phyloP scores from a whole-genome alignment of 2,888 invertebrate species.

The Malacosoma neustria region DNA sequence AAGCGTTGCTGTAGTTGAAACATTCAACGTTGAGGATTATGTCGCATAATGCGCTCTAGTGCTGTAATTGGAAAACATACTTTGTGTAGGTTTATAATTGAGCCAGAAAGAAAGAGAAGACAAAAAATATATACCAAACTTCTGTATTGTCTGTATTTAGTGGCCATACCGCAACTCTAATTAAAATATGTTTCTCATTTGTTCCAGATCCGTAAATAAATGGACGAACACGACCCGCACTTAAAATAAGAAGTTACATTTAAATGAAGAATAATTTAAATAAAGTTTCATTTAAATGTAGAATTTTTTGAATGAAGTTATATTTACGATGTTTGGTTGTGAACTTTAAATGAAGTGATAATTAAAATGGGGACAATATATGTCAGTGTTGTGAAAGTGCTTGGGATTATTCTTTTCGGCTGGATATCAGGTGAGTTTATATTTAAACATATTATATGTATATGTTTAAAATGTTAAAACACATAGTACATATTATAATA shows the following conservation, averaged over 20 bases:
- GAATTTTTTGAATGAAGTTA: slow-evolving; percentile 11
- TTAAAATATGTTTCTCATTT: slow-evolving; percentile 33
- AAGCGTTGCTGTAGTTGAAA: too few species aligned
- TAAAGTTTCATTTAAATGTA: slow-evolving; percentile 4
- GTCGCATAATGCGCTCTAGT: too few species aligned
- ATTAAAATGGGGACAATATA: slow-evolving; percentile 42
- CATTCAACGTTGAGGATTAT: too few species aligned
- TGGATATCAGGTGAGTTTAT: slow-evolving; percentile 50
- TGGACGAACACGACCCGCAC: slow-evolving; percentile 17
- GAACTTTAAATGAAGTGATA: slow-evolving; percentile 13
- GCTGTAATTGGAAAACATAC: too few species aligned
- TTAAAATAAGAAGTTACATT: too few species aligned
- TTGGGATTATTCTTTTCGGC: slow-evolving; percentile 35
- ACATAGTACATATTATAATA: too few species aligned
- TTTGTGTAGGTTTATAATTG: too few species aligned
- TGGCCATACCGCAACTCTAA: slow-evolving; percentile 5
- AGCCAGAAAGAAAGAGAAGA: too few species aligned
- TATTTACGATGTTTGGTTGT: slow-evolving; percentile 15
- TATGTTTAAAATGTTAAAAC: too few species aligned
- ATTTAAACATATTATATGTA: slow-evolving; percentile 3
- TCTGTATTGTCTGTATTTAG: slow-evolving; percentile 8
- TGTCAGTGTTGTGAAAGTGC: slow-evolving; percentile 23
- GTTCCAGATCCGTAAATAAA: slow-evolving; percentile 37
- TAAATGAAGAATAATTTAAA: too few species aligned
- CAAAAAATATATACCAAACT: too few species aligned